These are phyloP conservation scores for Dicyrtomina minuta DNA, from an alignment of 2,888 invertebrate genomes.

Conservation along the genomic window DNA sequence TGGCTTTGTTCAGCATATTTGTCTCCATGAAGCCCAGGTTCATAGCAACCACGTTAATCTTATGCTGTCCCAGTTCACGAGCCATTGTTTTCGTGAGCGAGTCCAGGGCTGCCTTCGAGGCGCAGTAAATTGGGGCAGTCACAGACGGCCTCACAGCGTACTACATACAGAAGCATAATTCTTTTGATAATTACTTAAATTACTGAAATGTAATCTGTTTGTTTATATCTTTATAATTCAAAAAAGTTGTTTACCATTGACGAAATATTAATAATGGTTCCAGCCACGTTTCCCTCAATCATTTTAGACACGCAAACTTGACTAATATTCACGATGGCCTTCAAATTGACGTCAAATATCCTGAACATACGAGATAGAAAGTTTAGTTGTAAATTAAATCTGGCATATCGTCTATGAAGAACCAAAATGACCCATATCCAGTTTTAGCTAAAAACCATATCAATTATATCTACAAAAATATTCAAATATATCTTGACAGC, in stretches of 20 bases:
- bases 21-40: background rate
- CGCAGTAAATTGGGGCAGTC: background rate
- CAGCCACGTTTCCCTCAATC: background rate
- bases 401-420: no score
- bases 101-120: conserved; percentile 6
- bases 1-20: background rate
- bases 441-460: no score
- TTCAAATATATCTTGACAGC: no score
- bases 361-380: no score
- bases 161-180: background rate
- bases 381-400: no score
- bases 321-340: background rate
- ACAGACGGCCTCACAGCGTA: background rate
- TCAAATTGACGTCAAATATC: background rate
- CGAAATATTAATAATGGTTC: background rate
- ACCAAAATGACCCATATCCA: no score
- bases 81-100: background rate
- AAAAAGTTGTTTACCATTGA: background rate
- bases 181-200: background rate
- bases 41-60: background rate
- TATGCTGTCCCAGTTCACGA: background rate
- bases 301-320: background rate
- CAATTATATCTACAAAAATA: no score
- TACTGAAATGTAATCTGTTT: background rate
- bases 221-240: background rate